A percentile compares a stretch with the other conserved stretches of the same genome.
Evolutionary conservation across 2,797 vertebrate species (phyloP).

Genomic region (Psittacula echo): DNA sequence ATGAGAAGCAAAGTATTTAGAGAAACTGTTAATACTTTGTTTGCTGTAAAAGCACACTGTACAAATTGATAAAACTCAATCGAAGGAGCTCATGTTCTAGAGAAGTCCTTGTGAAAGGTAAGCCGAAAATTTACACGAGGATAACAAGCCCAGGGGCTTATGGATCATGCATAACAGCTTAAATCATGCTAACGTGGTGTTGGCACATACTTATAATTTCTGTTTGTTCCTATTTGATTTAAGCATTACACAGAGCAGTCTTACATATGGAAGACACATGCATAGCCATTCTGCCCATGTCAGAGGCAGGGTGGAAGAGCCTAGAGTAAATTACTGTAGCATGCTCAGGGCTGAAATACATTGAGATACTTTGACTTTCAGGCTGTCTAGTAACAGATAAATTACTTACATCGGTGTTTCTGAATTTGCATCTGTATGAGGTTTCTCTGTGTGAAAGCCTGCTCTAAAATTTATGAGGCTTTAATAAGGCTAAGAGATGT

Average conservation of each 20-base stretch:
- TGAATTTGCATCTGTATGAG: not conserved
- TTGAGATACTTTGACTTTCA: not conserved
- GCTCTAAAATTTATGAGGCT: not conserved
- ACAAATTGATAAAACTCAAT: not conserved
- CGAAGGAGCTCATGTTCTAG: not conserved
- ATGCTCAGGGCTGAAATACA: not conserved
- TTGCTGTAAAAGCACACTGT: not conserved
- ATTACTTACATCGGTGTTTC: not conserved
- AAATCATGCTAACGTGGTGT: not conserved
- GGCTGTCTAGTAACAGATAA: not conserved
- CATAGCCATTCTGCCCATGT: not conserved
- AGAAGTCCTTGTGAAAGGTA: not conserved
- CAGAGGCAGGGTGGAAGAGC: not conserved
- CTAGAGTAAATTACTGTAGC: not conserved
- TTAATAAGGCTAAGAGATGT: not conserved
- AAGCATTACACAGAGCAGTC: not conserved
- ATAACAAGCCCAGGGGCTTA: not conserved
- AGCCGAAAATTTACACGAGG: not conserved
- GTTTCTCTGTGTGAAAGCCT: not conserved
- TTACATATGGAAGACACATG: not conserved
- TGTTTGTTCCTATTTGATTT: not conserved
- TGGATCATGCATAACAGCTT: not conserved
- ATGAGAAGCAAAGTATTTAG: not conserved
- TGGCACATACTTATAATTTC: not conserved
- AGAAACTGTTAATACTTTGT: not conserved